These are phyloP conservation scores for Callospermophilus lateralis DNA, from an alignment of 2,113 vertebrate species.

Conservation along the genomic window DNA sequence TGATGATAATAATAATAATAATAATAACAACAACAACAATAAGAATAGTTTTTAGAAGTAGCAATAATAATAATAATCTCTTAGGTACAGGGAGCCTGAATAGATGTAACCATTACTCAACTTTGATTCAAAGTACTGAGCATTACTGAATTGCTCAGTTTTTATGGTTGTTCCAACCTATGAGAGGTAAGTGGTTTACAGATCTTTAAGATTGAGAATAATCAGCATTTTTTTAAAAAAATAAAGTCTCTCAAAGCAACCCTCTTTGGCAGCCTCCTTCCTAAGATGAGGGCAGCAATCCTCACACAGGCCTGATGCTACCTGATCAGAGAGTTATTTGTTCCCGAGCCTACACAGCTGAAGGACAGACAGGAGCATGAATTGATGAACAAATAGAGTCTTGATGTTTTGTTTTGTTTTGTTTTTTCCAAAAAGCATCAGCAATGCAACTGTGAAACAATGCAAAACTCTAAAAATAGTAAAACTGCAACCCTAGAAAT, in stretches of 20 bases:
- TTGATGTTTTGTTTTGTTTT: background rate
- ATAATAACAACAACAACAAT: background rate
- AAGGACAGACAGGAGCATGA: background rate
- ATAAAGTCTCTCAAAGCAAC: background rate
- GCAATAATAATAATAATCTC: background rate
- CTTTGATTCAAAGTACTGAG: background rate
- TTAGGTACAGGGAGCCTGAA: background rate
- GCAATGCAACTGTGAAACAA: background rate
- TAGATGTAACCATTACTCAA: background rate
- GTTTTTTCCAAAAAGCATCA: background rate
- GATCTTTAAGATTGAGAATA: background rate
- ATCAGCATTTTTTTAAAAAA: background rate
- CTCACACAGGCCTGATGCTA: background rate
- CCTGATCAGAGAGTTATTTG: fast-evolving
- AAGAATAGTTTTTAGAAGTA: background rate
- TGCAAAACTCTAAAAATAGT: background rate
- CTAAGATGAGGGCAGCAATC: too few species aligned
- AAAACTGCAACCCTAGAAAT: background rate
- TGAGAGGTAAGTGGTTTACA: background rate
- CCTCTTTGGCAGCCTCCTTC: background rate
- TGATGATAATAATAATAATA: too few species aligned
- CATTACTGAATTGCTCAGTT: background rate
- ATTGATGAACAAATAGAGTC: background rate
- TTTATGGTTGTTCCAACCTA: background rate
- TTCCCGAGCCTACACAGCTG: background rate